phyloP scores from a whole-genome alignment of 92 coral and sea anemone genomes.

The Siderastrea siderea region DNA sequence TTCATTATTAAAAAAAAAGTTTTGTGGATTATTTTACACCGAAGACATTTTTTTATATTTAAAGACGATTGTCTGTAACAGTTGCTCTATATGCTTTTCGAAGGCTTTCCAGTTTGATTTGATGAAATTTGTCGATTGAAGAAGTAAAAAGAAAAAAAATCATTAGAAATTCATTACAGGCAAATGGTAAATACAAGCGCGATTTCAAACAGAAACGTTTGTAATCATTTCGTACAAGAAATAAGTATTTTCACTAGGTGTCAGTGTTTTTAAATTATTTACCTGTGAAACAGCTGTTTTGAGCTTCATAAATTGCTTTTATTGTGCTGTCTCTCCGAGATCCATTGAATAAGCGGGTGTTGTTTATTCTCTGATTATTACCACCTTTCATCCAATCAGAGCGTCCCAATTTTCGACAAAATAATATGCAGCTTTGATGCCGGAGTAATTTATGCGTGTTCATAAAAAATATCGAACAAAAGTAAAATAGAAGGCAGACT shows the following conservation, averaged over 20 bases:
- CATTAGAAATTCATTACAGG: neutral
- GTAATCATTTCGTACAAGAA: conserved; percentile 7
- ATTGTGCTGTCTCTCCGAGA: conserved; percentile 34
- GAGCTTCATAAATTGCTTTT: conserved; percentile 38
- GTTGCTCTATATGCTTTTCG: too few species aligned
- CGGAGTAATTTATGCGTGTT: conserved; percentile 48
- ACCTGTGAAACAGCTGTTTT: conserved; percentile 51
- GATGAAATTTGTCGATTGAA: neutral
- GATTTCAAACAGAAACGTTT: neutral
- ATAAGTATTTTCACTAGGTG: neutral
- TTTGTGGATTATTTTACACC: too few species aligned
- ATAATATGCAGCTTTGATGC: conserved; percentile 63
- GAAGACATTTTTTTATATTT: too few species aligned
- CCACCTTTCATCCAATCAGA: conserved; percentile 61
- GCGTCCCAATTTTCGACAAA: conserved; percentile 10
- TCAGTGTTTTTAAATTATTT: conserved; percentile 35
- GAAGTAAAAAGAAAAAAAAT: neutral
- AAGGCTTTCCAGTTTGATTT: too few species aligned
- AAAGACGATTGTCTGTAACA: too few species aligned
- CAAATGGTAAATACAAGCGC: neutral
- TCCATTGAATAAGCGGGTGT: conserved; percentile 41
- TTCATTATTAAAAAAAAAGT: too few species aligned
- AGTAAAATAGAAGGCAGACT: conserved; percentile 41
- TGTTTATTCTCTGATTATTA: conserved; percentile 63
- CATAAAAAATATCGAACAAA: conserved; percentile 46